phyloP scores from a whole-genome alignment of 2,888 invertebrate genomes.

The Melitaea athalia region DNA sequence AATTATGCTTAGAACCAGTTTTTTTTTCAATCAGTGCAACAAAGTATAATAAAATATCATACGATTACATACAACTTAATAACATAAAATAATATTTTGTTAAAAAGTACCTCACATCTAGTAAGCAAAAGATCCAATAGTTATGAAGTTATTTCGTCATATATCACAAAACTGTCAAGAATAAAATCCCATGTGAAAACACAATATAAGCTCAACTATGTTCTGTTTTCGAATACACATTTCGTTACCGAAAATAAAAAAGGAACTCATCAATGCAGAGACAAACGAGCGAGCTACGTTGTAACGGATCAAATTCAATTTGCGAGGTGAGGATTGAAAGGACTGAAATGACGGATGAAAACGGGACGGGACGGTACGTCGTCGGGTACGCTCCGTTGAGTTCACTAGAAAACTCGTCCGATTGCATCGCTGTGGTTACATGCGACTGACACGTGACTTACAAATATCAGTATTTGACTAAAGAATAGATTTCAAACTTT shows the following conservation, averaged over 20 bases:
- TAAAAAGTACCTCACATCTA: no score
- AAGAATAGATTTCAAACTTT: neutral
- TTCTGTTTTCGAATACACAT: slow-evolving; percentile 39
- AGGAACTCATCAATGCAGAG: slow-evolving; percentile 63
- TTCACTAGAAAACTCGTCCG: slow-evolving; percentile 28
- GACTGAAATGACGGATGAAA: slow-evolving; percentile 69
- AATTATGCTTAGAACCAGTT: no score
- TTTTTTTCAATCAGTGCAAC: no score
- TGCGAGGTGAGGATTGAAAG: slow-evolving; percentile 75
- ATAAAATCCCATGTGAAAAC: slow-evolving; percentile 16
- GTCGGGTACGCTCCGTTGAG: slow-evolving; percentile 27
- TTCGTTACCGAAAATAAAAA: slow-evolving; percentile 49
- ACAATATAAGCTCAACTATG: slow-evolving; percentile 27
- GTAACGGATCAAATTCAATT: slow-evolving; percentile 80
- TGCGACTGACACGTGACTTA: slow-evolving; percentile 29
- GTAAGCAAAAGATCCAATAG: neutral
- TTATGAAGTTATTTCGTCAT: neutral
- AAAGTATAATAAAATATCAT: no score
- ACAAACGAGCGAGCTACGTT: slow-evolving; percentile 70
- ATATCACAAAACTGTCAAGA: slow-evolving; percentile 11
- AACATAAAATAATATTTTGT: no score
- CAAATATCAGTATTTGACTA: slow-evolving; percentile 2
- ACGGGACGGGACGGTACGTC: slow-evolving; percentile 36
- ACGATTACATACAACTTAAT: no score
- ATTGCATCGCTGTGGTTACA: slow-evolving; percentile 29